These are phyloP conservation scores for Platichthys stellatus DNA, from an alignment of 2,113 vertebrate genomes.

Conservation along the genomic window DNA sequence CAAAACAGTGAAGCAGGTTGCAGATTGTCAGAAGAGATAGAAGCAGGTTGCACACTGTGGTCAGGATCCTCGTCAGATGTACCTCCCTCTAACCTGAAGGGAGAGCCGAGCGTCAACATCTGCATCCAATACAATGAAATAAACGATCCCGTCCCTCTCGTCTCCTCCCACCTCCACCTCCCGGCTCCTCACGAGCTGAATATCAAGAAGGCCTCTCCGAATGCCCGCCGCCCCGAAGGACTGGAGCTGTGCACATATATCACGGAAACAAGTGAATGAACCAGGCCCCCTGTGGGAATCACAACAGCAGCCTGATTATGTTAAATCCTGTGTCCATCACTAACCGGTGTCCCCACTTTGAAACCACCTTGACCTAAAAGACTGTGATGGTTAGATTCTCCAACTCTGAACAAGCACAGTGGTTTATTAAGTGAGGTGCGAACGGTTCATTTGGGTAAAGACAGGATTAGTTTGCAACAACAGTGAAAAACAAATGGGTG, in stretches of 20 bases:
- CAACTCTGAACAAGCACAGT: conserved; percentile 20
- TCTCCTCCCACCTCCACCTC: conserved; percentile 10
- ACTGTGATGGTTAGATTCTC: conserved; percentile 54
- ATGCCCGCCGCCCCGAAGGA: conserved; percentile 31
- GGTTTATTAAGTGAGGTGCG: conserved; percentile 40
- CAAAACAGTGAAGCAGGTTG: neutral
- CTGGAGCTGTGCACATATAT: conserved; percentile 56
- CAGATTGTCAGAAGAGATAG: neutral
- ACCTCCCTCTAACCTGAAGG: conserved; percentile 54
- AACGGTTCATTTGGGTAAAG: conserved; percentile 28
- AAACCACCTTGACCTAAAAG: conserved; percentile 38
- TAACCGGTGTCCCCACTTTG: conserved; percentile 30
- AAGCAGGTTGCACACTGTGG: neutral
- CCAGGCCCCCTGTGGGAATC: conserved; percentile 47
- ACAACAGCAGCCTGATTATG: conserved; percentile 62
- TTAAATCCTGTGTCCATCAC: conserved; percentile 57
- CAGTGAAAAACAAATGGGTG: conserved; percentile 7
- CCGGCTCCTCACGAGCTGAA: conserved; percentile 58
- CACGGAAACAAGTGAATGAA: conserved; percentile 73
- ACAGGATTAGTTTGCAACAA: conserved; percentile 14
- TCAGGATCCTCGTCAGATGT: neutral
- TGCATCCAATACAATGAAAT: conserved; percentile 48
- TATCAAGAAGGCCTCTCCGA: conserved; percentile 59
- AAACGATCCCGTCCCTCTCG: conserved; percentile 35
- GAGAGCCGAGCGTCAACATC: conserved; percentile 54